A percentile compares a stretch with the other conserved stretches of the same genome.
Conservation (phyloP, 2,888 invertebrate species). For the Anorthoa munda region DNA sequence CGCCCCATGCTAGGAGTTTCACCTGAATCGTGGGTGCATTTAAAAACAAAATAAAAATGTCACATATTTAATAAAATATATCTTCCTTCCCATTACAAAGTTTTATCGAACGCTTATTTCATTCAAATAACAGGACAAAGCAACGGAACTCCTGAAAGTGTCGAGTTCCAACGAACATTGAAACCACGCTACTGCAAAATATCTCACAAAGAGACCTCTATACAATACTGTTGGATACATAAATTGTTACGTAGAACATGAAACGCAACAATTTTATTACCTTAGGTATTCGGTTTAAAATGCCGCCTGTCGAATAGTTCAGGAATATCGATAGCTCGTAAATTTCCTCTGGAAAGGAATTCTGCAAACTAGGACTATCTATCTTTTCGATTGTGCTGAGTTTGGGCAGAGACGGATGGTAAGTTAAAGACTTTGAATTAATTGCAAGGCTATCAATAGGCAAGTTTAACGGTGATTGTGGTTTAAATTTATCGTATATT, state of each 20-base stretch:
- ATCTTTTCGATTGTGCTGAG: conserved; percentile 57
- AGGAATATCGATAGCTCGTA: conserved; percentile 56
- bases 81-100: conserved; percentile 12
- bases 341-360: conserved; percentile 58
- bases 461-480: conserved; percentile 40
- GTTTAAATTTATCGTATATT: conserved; percentile 35
- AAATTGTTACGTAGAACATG: conserved; percentile 17
- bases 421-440: conserved; percentile 52
- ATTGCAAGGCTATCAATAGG: conserved; percentile 45
- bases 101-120: conserved; percentile 19
- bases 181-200: conserved; percentile 47
- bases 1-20: too few species aligned
- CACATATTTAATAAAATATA: not conserved
- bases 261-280: conserved; percentile 49
- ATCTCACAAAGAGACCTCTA: conserved; percentile 48
- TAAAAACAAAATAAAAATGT: conserved; percentile 6
- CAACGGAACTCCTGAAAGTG: conserved; percentile 44
- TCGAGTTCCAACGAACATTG: conserved; percentile 25
- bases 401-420: conserved; percentile 60
- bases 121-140: conserved; percentile 45
- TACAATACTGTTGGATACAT: conserved; percentile 33
- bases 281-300: conserved; percentile 62
- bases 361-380: conserved; percentile 57
- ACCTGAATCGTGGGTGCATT: too few species aligned
- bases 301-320: conserved; percentile 52